Evolutionary conservation across 92 coral and sea anemone genomes (phyloP), one percentile per base, ranked within the genome.

Genomic region (Palythoa caribaeorum): DNA sequence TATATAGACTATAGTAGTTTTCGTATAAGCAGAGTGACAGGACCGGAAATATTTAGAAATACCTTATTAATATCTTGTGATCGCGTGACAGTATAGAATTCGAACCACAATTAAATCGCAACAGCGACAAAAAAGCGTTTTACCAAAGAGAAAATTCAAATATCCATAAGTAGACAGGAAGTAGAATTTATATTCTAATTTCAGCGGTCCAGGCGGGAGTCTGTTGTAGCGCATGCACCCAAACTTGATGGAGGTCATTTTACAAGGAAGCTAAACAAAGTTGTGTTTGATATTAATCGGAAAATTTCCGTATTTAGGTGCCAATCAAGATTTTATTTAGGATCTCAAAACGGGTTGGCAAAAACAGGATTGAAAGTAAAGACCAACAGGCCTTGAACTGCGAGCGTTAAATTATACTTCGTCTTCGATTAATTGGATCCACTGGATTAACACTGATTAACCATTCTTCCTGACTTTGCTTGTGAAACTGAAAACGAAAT

Each of bases 241-340:
- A 21, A 37, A 2, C 74, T 70, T 70, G 15, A 70, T 35, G 15
- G 74, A 70, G 47, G 75, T 70, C 75, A 70, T 70, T 70, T 70
- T 11, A 70, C 38, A 38, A 36, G 47, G 75, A 70, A 70, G 75
- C 75, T 70, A 28, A 10, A 35, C 10, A 38, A 70, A 7, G 6
- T 12, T 38, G 6, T 20, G 14, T 21, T 65, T n/a, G 28, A 17
- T 16, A 12, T 63, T 63, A 63, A 44, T 3, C 5, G 6, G 50
- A 2, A 44, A 44, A 44, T 70, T 35, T 70, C 47, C 47, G 10
- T 38, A 12, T 70, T 70, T 9, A 70, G 17, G 38, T 36, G 16
- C 10, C 3, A 1, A 10, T 70, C 40, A 17, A 16, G 35, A 63
- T n/a, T 11, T 2, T 13, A 10, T 36, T 35, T 12, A 38, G 38